Evolutionary conservation across 1,140 invertebrate genomes (phyloP), one percentile per base, ranked within the genome.

Genomic region (Papilio dardanus): DNA sequence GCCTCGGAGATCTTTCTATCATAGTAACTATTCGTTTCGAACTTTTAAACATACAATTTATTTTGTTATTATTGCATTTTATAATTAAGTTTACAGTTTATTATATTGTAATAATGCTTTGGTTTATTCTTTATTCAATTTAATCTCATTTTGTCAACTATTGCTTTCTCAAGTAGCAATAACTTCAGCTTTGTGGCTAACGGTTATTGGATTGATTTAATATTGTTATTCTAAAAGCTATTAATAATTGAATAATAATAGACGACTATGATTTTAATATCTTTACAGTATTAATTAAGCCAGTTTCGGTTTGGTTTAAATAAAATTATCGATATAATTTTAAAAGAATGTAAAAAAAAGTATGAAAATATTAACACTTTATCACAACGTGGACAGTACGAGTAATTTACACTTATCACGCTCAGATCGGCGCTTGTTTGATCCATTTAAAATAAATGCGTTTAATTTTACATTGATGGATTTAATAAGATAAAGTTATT

Each of bases 201-300:
- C n/a, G n/a, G 42, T 46, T 46, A 46, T 46, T 46, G 42, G 42
- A 46, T 46, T 16, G 42, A 46, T 46, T 46, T 46, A n/a, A 46
- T 46, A 12, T 19, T 46, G 1, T n/a, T 42, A n/a, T 42, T 46
- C n/a, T 1, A 5, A n/a, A 19, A 46, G 35, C 35, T 10, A 37
- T 37, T 37, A 37, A 0, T 37, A 37, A 37, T 37, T 37, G 10
- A 37, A 12, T 37, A 14, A 37, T 10, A 37, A 37, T 8, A 37
- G 1, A 12, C 35, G 10, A 37, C 35, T 37, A 37, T 37, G 3
- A 37, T 37, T 2, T 12, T 37, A 37, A 37, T 12, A 12, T 3
- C 35, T 1, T 37, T 37, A 37, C 10, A 37, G 10, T 37, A 35
- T 8, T 35, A 37, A 12, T n/a, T n/a, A n/a, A n/a, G n/a, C n/a